Conservation (phyloP, 2,113 vertebrate species). For the Brienomyrus brachyistius region DNA sequence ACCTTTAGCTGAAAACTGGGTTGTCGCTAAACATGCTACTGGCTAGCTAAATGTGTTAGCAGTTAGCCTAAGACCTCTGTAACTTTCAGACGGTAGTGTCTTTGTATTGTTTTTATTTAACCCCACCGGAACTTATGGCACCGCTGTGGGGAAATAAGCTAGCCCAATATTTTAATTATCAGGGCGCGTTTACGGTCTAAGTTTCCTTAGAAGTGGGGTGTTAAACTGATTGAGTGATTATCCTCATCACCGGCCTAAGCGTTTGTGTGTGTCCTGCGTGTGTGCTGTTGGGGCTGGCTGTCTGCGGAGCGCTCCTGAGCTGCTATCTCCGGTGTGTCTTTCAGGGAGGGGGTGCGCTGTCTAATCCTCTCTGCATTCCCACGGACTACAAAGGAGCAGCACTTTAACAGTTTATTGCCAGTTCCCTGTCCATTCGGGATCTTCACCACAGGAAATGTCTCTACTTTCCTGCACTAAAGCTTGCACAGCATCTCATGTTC, state of each 20-base stretch:
- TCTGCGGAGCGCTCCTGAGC: neutral
- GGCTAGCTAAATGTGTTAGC: neutral
- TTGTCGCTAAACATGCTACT: neutral
- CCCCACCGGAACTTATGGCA: neutral
- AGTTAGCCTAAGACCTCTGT: neutral
- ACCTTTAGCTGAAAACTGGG: neutral
- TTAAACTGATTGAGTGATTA: constrained; percentile 4
- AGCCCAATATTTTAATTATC: constrained; percentile 36
- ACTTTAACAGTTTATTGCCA: neutral
- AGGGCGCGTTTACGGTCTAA: neutral
- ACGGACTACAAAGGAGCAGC: neutral
- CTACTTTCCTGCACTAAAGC: neutral
- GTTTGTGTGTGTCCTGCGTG: too few species aligned
- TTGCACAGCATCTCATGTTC: neutral
- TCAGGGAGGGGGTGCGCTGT: neutral
- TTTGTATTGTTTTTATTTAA: neutral
- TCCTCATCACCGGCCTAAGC: neutral
- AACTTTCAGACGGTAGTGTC: neutral
- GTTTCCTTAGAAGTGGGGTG: neutral
- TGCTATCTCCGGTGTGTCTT: constrained; percentile 16
- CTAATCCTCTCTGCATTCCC: constrained; percentile 7
- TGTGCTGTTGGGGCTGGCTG: neutral
- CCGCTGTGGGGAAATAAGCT: constrained; percentile 21
- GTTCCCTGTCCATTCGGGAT: neutral
- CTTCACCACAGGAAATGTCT: neutral